Evolutionary conservation across 92 coral and sea anemone species (phyloP).

Genomic region (Palythoa grandiflora): DNA sequence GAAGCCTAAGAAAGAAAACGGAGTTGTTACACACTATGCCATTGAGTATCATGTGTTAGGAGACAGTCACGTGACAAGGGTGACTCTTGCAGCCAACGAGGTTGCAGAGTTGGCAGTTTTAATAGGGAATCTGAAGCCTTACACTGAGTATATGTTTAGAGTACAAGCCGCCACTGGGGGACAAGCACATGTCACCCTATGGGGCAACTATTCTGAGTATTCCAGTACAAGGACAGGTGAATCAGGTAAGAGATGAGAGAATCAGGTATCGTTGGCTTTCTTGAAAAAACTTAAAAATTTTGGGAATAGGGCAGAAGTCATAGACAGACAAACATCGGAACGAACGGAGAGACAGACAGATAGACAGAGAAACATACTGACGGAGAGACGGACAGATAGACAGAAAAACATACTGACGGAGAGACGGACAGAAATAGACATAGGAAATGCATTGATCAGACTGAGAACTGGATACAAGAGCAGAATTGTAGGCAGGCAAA

Average conservation of each 20-base stretch:
- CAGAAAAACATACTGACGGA: background rate
- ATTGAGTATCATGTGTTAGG: constrained; percentile 66
- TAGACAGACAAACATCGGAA: background rate
- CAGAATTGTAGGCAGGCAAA: no score
- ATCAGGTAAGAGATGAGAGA: constrained; percentile 67
- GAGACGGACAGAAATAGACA: background rate
- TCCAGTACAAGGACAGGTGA: constrained; percentile 70
- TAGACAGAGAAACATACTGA: background rate
- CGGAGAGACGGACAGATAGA: background rate
- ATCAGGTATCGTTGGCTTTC: background rate
- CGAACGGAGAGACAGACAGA: background rate
- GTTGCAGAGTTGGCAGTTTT: constrained; percentile 37
- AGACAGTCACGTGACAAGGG: constrained; percentile 50
- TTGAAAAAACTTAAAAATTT: background rate
- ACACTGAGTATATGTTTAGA: constrained; percentile 76
- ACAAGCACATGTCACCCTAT: constrained; percentile 21
- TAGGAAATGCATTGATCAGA: background rate
- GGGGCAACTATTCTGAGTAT: constrained; percentile 87
- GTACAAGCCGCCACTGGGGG: constrained; percentile 82
- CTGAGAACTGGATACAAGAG: no score
- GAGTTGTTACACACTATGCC: constrained; percentile 76
- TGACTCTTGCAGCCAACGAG: constrained; percentile 53
- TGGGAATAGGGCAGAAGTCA: background rate
- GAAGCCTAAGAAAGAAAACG: constrained; percentile 78
- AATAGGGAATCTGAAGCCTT: constrained; percentile 65